Evolutionary conservation across 2,113 vertebrate species (phyloP).

Genomic region (Chlamydotis undulata): DNA sequence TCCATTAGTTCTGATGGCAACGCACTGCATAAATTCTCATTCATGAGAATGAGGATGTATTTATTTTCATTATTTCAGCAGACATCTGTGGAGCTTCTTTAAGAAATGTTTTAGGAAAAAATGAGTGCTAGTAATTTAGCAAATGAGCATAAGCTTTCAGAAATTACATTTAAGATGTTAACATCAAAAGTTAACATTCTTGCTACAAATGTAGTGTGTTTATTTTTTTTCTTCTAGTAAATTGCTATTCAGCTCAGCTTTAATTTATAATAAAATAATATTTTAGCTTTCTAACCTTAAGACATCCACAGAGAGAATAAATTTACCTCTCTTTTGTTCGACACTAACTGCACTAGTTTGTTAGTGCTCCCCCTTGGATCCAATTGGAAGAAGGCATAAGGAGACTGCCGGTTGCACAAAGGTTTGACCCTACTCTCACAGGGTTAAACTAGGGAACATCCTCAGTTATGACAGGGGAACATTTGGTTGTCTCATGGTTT

Average conservation of each 20-base stretch:
- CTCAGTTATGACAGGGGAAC: neutral
- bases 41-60: neutral
- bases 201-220: neutral
- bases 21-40: neutral
- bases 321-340: neutral
- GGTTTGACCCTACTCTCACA: neutral
- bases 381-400: neutral
- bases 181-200: constrained; percentile 19
- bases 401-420: neutral
- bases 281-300: neutral
- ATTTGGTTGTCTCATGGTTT: neutral
- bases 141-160: constrained; percentile 12
- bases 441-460: neutral
- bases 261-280: neutral
- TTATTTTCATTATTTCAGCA: neutral
- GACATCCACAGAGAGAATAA: neutral
- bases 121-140: neutral
- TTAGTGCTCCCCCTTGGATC: neutral
- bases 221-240: neutral
- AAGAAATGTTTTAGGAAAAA: neutral
- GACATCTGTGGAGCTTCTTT: neutral
- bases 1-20: neutral
- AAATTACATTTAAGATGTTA: constrained; percentile 5
- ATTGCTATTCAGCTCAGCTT: neutral
- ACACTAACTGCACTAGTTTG: neutral